Evolutionary conservation across 2,888 invertebrate species (phyloP).

Genomic region (Luffia ferchaultella): DNA sequence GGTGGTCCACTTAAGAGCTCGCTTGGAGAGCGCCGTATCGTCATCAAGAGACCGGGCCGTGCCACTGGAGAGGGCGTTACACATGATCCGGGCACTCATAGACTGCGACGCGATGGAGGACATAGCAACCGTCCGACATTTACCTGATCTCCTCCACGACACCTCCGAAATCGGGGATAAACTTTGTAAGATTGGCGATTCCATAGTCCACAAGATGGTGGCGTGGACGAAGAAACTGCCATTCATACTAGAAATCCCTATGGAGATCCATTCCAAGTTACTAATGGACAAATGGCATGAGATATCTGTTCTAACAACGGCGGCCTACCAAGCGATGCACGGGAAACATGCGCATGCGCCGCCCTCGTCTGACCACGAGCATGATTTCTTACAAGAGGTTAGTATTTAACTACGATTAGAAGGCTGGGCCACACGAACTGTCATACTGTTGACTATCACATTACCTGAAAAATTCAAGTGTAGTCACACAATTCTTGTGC

Average conservation of each 20-base stretch:
- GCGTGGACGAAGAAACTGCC: conserved; percentile 99
- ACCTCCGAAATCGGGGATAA: conserved; percentile 92
- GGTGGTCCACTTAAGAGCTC: no score
- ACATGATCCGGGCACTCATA: conserved; percentile 91
- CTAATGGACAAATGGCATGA: conserved; percentile 99
- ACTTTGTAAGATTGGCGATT: conserved; percentile 95
- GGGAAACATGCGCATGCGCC: conserved; percentile 64
- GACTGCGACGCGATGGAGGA: conserved; percentile 98
- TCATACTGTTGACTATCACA: no score
- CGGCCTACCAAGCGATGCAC: conserved; percentile 93
- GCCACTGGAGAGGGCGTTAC: conserved; percentile 83
- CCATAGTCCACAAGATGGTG: conserved; percentile 97
- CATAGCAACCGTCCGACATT: conserved; percentile 90
- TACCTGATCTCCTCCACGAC: conserved; percentile 90
- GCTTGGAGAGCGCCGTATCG: conserved; percentile 86
- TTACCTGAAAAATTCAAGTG: neutral
- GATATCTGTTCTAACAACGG: conserved; percentile 91
- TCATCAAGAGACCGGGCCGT: conserved; percentile 85
- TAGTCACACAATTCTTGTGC: neutral
- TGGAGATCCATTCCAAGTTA: conserved; percentile 94
- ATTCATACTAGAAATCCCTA: conserved; percentile 95
- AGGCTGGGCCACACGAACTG: no score
- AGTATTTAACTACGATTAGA: no score
- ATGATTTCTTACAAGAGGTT: conserved; percentile 89
- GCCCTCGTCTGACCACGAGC: conserved; percentile 66